Percentiles rank a stretch among this genome's conserved stretches.
Evolutionary conservation across 2,888 invertebrate genomes (phyloP).

Genomic region (Opisthograptis luteolata): DNA sequence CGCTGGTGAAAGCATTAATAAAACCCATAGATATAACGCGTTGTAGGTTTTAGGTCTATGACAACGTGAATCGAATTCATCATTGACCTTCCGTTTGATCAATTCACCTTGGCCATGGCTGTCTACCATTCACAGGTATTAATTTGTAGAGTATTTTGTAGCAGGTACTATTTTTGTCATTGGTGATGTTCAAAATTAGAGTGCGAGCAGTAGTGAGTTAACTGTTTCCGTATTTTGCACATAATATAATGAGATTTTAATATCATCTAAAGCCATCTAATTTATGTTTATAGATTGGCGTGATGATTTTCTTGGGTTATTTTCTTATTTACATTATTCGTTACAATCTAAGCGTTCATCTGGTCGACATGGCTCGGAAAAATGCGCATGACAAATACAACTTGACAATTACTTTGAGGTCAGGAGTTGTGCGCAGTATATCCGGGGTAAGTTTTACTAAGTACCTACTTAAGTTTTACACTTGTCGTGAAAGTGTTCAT

Average conservation of each 20-base stretch:
- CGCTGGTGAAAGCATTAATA: too few species aligned
- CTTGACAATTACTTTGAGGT: conserved; percentile 5
- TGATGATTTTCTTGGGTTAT: conserved; percentile 84
- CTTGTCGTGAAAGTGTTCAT: background rate
- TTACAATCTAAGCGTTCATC: conserved; percentile 75
- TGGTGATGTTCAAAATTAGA: conserved; percentile 64
- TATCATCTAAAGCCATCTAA: background rate
- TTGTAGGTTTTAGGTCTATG: background rate
- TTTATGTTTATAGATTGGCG: conserved; percentile 66
- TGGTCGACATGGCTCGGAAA: conserved; percentile 69
- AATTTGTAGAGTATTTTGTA: conserved; percentile 17
- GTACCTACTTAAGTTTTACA: background rate
- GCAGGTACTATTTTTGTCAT: conserved; percentile 37
- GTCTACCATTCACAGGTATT: conserved; percentile 9
- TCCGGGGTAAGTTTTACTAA: conserved; percentile 38
- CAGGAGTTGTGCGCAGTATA: conserved; percentile 10
- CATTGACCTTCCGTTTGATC: conserved; percentile 30
- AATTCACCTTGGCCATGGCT: conserved; percentile 46
- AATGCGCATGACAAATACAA: conserved; percentile 36
- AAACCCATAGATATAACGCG: too few species aligned
- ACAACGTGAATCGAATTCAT: conserved; percentile 5
- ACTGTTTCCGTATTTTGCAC: conserved; percentile 11
- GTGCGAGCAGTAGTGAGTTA: conserved; percentile 70
- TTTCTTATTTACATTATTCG: conserved; percentile 73
- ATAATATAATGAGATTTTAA: conserved; percentile 4